Evolutionary conservation across 1,140 invertebrate species (phyloP).

Genomic region (Phortica variegata): DNA sequence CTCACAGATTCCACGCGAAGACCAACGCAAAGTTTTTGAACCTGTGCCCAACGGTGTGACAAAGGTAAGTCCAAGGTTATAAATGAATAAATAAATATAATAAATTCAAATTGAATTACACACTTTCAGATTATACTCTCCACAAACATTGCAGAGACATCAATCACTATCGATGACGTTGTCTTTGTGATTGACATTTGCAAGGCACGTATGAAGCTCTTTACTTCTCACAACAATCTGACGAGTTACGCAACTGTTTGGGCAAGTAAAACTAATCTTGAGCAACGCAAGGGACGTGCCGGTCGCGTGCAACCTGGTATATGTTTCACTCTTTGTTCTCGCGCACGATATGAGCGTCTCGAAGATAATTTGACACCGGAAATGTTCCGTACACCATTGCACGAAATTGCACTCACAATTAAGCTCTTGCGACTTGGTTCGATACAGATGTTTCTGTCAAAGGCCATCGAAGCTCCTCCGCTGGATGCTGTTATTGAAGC

Average conservation of each 20-base stretch:
- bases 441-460: conserved; percentile 89
- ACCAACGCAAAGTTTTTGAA: conserved; percentile 85
- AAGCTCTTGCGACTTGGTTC: conserved; percentile 79
- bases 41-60: conserved; percentile 71
- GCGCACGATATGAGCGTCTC: conserved; percentile 70
- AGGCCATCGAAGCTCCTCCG: conserved; percentile 91
- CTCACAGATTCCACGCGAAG: conserved; percentile 86
- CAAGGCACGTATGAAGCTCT: conserved; percentile 94
- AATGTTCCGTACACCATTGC: conserved; percentile 93
- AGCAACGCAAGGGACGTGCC: conserved; percentile 86
- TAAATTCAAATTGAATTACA: neutral
- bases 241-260: conserved; percentile 92
- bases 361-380: conserved; percentile 93
- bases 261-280: conserved; percentile 88
- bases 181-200: conserved; percentile 95
- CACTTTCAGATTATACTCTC: conserved; percentile 70
- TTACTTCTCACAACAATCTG: conserved; percentile 94
- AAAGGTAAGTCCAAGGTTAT: conserved; percentile 57
- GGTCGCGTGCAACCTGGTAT: conserved; percentile 85
- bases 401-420: conserved; percentile 83
- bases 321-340: conserved; percentile 86
- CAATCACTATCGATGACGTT: conserved; percentile 95
- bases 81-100: neutral
- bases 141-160: conserved; percentile 92
- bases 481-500: conserved; percentile 92